Evolutionary conservation across 2,113 vertebrate genomes (phyloP), one percentile per base, ranked within the genome.

Genomic region (Actenoides hombroni): DNA sequence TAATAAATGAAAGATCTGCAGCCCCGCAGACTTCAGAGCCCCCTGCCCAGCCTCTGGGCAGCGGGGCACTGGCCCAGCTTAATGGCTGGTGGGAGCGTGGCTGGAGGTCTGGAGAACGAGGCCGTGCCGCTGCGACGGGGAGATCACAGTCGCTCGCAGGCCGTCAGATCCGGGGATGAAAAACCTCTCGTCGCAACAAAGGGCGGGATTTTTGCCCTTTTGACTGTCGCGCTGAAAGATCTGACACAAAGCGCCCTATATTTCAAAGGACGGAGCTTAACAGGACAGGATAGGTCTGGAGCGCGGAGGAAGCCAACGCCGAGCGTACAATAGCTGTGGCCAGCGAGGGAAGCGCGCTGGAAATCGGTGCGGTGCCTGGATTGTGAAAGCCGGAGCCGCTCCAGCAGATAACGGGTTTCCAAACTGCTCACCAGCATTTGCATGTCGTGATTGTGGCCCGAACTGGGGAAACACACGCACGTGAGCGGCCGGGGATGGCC

Each of bases 221-320:
- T 12, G 53, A 10, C 67, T 48, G 83, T 24, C 3, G 19, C 11
- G 31, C 69, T 74, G 87, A 33, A 71, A 88, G 90, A 24, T 60
- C 65, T 81, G 92, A 68, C 91, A 92, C 70, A 88, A 92, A 20
- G 23, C 79, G 92, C 84, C 87, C 90, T 70, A 21, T 84, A 75
- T 96, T 89, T 90, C 93, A 89, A 74, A 83, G 92, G 68, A 63
- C 16, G 6, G 64, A 82, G 92, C 73, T 93, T 82, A 88, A 88
- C 71, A 81, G 95, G 75, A 49, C 78, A 51, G 75, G 93, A 87
- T 77, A 39, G 89, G 54, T 91, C 64, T 67, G 93, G 83, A 67
- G 86, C 24, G 10, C 0, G 40, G 76, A 49, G 86, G 94, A 31
- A 78, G 88, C 2, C 37, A 2, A 4, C 3, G 60, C 17, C 5